These are phyloP conservation scores for Pristionchus arcanus DNA, from an alignment of 2,888 invertebrate genomes.

Conservation along the genomic window DNA sequence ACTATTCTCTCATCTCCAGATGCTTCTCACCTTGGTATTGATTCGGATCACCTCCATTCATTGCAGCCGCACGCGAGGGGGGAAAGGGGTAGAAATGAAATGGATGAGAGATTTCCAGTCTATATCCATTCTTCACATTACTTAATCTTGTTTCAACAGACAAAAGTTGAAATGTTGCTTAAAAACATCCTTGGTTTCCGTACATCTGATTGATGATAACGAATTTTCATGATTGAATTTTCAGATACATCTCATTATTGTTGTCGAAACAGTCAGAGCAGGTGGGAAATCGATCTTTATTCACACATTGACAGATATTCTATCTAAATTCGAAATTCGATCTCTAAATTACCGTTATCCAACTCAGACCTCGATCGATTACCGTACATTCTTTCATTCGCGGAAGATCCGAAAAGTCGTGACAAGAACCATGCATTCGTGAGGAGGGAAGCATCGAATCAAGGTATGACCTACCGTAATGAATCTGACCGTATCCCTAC, in stretches of 20 bases:
- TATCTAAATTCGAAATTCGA: not conserved
- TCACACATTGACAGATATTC: not conserved
- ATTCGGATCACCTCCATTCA: not conserved
- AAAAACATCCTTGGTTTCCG: not conserved
- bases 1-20: not conserved
- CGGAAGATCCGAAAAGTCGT: not conserved
- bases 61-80: not conserved
- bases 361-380: not conserved
- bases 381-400: conserved; percentile 40
- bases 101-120: not conserved
- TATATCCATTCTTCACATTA: not conserved
- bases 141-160: not conserved
- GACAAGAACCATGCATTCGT: not conserved
- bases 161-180: not conserved
- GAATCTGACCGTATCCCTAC: not conserved
- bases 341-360: not conserved
- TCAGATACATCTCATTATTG: not conserved
- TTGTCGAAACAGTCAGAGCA: not conserved
- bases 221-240: no score
- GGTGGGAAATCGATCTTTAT: not conserved
- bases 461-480: not conserved
- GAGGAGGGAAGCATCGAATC: conserved; percentile 21
- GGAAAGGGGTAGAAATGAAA: conserved; percentile 45
- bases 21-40: conserved; percentile 11
- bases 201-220: not conserved